Evolutionary conservation across 2,797 vertebrate species (phyloP), one percentile per base, ranked within the genome.

Genomic region (Capromys pilorides): DNA sequence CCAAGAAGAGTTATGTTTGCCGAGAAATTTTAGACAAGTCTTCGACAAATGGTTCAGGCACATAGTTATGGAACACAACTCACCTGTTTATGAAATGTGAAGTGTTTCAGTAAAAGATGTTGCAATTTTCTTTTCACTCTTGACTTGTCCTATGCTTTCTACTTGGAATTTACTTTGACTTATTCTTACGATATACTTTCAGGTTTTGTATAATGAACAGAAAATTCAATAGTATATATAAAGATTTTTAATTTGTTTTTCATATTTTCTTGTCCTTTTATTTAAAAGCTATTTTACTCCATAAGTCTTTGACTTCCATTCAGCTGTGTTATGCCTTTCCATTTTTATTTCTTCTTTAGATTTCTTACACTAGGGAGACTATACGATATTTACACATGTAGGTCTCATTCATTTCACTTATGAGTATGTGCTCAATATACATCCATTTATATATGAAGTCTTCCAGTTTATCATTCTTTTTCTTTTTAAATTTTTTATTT

Each of bases 161-260:
- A 36, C 33, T 22, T 71, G 45, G 61, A 71, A 41, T 8, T 45
- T 41, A 78, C 85, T 71, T 77, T 90, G 75, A 14, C 13, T 91
- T 81, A 62, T 41, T 84, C n/a, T 67, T 36, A 69, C 69, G 39
- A 81, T 71, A 71, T 71, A 71, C 16, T 64, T 93, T 51, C 62
- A 51, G 2, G 21, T 81, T 59, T 12, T 33, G 21, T 39, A 26
- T 51, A 64, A 94, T 12, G 26, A 91, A 31, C 62, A 90, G 24
- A 21, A 64, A 80, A 49, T 61, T 86, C 93, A 10, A 36, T 82
- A 61, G 5, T 33, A 28, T 11, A 59, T 2, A 10, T 61, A 66
- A 77, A 19, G 11, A 36, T 54, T 88, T 95, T 41, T 93, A 39
- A 90, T 92, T 87, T 92, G 11, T 22, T 61, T 57, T 88, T 79